phyloP scores from a whole-genome alignment of 1,140 invertebrate species.

The Drosophila micromelanica region DNA sequence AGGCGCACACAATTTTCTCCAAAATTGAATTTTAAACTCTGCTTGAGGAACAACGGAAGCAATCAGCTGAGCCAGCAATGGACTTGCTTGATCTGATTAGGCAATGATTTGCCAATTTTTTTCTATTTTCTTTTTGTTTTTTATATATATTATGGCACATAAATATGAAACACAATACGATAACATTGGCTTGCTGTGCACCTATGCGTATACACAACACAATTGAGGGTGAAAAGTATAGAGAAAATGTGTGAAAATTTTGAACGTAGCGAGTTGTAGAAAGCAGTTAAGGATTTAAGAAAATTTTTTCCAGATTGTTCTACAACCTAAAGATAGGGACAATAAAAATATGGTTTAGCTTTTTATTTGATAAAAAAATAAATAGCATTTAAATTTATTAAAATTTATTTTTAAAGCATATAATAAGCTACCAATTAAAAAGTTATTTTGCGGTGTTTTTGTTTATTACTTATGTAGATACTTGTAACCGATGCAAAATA shows the following conservation, averaged over 20 bases:
- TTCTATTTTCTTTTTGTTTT: slow-evolving; percentile 1
- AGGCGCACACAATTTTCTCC: slow-evolving; percentile 72
- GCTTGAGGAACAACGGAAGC: slow-evolving; percentile 53
- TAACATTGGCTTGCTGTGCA: slow-evolving; percentile 32
- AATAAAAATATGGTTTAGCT: too few species aligned
- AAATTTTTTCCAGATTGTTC: neutral
- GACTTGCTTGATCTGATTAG: slow-evolving; percentile 59
- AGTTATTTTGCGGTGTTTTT: too few species aligned
- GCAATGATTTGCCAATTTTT: slow-evolving; percentile 61
- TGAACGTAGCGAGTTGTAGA: neutral
- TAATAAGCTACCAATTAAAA: too few species aligned
- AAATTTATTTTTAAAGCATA: too few species aligned
- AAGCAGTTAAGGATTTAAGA: neutral
- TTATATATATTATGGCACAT: slow-evolving; percentile 40
- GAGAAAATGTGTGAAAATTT: slow-evolving; percentile 12
- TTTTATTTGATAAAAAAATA: too few species aligned
- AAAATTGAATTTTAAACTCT: slow-evolving; percentile 71
- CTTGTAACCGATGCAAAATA: too few species aligned
- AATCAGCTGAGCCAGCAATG: slow-evolving; percentile 47
- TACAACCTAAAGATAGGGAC: too few species aligned
- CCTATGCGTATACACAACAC: slow-evolving; percentile 30
- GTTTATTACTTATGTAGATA: too few species aligned
- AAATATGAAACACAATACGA: slow-evolving; percentile 43
- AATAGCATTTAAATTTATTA: too few species aligned
- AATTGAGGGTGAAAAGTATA: neutral